Base-by-base conservation (phyloP, 2,113 vertebrate genomes). In the Heterocephalus glaber region DNA sequence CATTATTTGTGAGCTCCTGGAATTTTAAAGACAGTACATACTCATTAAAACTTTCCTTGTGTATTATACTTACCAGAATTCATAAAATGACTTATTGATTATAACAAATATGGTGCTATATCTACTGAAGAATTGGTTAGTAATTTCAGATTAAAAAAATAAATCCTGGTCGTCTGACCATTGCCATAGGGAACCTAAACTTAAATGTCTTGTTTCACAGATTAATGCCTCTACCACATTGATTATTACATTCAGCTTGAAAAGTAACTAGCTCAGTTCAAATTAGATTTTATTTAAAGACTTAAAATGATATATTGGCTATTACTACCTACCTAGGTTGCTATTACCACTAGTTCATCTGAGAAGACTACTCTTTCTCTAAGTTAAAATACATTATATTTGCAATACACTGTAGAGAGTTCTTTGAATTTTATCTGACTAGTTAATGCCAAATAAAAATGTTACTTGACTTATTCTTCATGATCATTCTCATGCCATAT, bases 231-330 rank as follows among this genome's bases (percentile, higher is more conserved):
- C 17, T 93, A 85, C 3, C 22, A 38, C 19, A 6, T 65, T 82
- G 28, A 47, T 72, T 58, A 91, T 94, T 88, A 80, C 33, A 84
- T 85, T 66, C 79, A 44, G 4, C 49, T 81, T 94, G 35, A 85
- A 95, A 93, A 85, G 28, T 77, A 84, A 54, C n/a, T 68, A 90
- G 41, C 20, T 63, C 54, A 77, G 5, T 63, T 83, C 77, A 81
- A 92, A 58, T 20, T 49, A 63, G 4, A 5, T 65, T 80, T 92
- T 70, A 66, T 79, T 38, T 77, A 26, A 49, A 44, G 35, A 10
- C 22, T 72, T 79, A n/a, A 68, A 66, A 1, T 65, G 30, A 52
- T 33, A 54, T n/a, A 77, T 77, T 38, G 47, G 44, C 54, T 74
- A 35, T 76, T 35, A 72, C 24, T 91, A n/a, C 30, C 47, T 17